Evolutionary conservation across 2,888 invertebrate species (phyloP).

Genomic region (Desoria tigrina): DNA sequence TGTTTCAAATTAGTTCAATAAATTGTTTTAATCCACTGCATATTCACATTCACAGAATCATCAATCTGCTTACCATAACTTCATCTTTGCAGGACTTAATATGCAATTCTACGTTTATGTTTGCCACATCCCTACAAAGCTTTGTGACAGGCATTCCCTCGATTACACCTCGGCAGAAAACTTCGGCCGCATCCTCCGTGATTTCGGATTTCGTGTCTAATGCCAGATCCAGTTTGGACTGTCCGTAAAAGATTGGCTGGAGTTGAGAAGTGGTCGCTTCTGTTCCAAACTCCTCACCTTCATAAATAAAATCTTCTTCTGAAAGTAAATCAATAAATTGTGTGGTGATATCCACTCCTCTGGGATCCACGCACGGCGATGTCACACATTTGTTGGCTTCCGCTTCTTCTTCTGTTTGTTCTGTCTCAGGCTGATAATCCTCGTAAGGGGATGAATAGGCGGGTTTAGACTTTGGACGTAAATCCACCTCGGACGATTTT

Average conservation of each 20-base stretch:
- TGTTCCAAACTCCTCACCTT: slow-evolving; percentile 45
- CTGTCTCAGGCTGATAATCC: slow-evolving; percentile 44
- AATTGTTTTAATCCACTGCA: slow-evolving; percentile 9
- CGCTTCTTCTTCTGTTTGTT: slow-evolving; percentile 42
- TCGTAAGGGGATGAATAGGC: slow-evolving; percentile 48
- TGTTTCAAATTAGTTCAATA: no score
- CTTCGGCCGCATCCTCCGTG: slow-evolving; percentile 51
- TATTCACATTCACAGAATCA: not conserved
- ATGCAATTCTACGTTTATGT: slow-evolving; percentile 49
- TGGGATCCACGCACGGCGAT: slow-evolving; percentile 48
- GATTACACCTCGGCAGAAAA: slow-evolving; percentile 51
- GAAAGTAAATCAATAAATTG: slow-evolving; percentile 48
- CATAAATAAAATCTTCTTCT: slow-evolving; percentile 50
- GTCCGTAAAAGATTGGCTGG: slow-evolving; percentile 44
- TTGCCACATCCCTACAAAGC: slow-evolving; percentile 50
- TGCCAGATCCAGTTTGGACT: slow-evolving; percentile 23
- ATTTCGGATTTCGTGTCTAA: slow-evolving; percentile 39
- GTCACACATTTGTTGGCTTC: slow-evolving; percentile 46
- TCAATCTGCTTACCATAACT: slow-evolving; percentile 44
- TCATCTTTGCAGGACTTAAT: slow-evolving; percentile 48
- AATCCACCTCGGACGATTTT: slow-evolving; percentile 39
- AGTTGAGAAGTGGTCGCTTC: slow-evolving; percentile 31
- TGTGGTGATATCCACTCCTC: slow-evolving; percentile 50
- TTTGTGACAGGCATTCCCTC: slow-evolving; percentile 51
- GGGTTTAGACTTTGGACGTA: slow-evolving; percentile 40